Evolutionary conservation across 2,888 invertebrate species (phyloP).

Genomic region (Lasioglossum oenotherae): DNA sequence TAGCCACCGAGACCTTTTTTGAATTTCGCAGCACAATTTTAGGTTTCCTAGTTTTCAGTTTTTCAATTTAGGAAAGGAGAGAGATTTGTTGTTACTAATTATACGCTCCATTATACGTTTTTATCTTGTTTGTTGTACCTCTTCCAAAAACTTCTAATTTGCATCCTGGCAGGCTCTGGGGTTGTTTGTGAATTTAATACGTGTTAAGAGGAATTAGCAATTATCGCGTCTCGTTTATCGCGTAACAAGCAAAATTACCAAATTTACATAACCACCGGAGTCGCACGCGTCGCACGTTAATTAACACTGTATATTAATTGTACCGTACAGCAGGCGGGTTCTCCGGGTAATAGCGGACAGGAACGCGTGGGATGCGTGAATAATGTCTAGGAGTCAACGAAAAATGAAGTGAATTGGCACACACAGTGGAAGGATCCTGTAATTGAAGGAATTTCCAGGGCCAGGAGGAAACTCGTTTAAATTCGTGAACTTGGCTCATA

Average conservation of each 20-base stretch:
- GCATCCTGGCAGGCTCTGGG: neutral
- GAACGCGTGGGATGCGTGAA: neutral
- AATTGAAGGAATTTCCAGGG: slow-evolving; percentile 5
- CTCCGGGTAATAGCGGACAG: neutral
- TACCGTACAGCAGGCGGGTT: neutral
- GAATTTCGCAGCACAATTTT: neutral
- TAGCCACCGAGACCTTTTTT: too few relatives aligned
- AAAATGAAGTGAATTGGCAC: slow-evolving; percentile 14
- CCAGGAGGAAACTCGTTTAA: slow-evolving; percentile 25
- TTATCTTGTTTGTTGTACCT: neutral
- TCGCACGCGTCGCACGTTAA: slow-evolving; percentile 22
- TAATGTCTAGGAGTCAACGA: neutral
- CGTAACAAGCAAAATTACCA: slow-evolving; percentile 19
- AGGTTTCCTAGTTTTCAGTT: neutral
- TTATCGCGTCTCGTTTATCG: slow-evolving; percentile 28
- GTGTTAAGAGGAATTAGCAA: slow-evolving; percentile 2
- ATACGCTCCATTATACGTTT: neutral
- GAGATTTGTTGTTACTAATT: neutral
- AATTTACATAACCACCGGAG: slow-evolving; percentile 31
- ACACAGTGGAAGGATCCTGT: neutral
- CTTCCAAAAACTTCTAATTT: neutral
- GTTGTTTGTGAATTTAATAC: slow-evolving; percentile 8
- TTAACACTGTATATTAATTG: slow-evolving; percentile 39
- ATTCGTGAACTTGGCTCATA: slow-evolving; percentile 39
- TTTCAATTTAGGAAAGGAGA: neutral